Evolutionary conservation across 1,140 invertebrate species (phyloP), one percentile per base, ranked within the genome.

Genomic region (Zaprionus davidi): DNA sequence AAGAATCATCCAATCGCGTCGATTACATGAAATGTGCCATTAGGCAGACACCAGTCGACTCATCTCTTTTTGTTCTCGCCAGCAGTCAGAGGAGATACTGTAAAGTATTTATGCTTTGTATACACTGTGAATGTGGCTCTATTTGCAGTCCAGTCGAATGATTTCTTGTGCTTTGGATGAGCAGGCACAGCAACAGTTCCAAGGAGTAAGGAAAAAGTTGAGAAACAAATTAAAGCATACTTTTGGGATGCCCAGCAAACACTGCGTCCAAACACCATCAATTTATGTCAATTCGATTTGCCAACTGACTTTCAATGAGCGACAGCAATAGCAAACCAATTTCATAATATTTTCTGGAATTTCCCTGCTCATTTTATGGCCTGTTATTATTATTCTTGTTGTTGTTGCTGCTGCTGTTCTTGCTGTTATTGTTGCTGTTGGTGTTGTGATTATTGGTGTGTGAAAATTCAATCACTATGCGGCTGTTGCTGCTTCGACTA

Each of bases 271-370:
- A 82, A 72, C 78, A 65, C 56, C 76, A 70, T 59, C 71, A 82
- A 90, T 85, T 90, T 77, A 90, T 90, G 85, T 85, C 81, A 85
- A 88, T 88, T 84, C 74, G 81, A 90, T 87, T 87, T 82, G 82
- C 44, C 62, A 53, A 51, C 36, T 31, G 65, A 65, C 51, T 70
- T 60, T 17, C 55, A 62, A 46, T 63, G 24, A 78, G 15, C 58
- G 34, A 26, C 17, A 28, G 13, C 24, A 70, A 56, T 72, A 60
- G 56, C 63, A 67, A 72, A 71, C 58, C 69, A 87, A 83, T 76
- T 68, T 78, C 72, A 67, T 78, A 84, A 80, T 80, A 82, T 82
- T 71, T 79, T 64, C 55, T 71, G 64, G 60, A 82, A 71, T 71
- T 79, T 72, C 44, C 71, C 53, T 69, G 74, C 56, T 76, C 84